A percentile compares a stretch with the other conserved stretches of the same genome.
phyloP scores from a whole-genome alignment of 2,888 invertebrate species.

The Psylliodes chrysocephalus region DNA sequence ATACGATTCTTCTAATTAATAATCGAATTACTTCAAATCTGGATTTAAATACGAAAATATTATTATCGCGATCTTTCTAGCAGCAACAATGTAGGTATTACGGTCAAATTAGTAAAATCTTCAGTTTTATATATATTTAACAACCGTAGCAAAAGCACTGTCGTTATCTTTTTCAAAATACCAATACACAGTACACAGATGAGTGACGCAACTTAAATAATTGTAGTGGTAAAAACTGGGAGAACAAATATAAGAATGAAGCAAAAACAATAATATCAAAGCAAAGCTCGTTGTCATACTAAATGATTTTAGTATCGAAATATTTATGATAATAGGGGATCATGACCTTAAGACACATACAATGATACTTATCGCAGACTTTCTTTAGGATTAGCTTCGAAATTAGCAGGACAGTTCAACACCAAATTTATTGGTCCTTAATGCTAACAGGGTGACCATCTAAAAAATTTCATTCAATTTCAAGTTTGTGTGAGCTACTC shows the following conservation, averaged over 20 bases:
- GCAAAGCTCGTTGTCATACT: constrained; percentile 34
- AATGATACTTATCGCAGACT: constrained; percentile 37
- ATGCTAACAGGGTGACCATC: neutral
- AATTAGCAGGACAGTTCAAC: neutral
- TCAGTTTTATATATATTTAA: constrained; percentile 13
- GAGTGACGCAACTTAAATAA: constrained; percentile 31
- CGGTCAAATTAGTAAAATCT: constrained; percentile 5
- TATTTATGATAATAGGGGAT: constrained; percentile 51
- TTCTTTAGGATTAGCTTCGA: neutral
- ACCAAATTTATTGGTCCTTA: neutral
- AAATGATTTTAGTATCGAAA: constrained; percentile 42
- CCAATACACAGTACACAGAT: neutral
- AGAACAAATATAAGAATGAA: constrained; percentile 25
- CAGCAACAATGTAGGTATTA: neutral
- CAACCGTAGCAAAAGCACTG: neutral
- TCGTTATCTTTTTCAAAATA: constrained; percentile 19
- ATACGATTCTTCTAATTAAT: neutral
- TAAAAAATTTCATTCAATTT: no score
- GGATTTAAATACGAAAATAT: neutral
- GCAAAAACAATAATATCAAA: constrained; percentile 36
- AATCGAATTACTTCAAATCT: neutral
- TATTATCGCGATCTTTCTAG: neutral
- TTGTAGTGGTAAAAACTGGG: constrained; percentile 23
- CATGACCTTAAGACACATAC: constrained; percentile 46
- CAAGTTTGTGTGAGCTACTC: no score